These are phyloP conservation scores for Intellagama lesueurii DNA, from an alignment of 2,797 vertebrate species.

Conservation along the genomic window DNA sequence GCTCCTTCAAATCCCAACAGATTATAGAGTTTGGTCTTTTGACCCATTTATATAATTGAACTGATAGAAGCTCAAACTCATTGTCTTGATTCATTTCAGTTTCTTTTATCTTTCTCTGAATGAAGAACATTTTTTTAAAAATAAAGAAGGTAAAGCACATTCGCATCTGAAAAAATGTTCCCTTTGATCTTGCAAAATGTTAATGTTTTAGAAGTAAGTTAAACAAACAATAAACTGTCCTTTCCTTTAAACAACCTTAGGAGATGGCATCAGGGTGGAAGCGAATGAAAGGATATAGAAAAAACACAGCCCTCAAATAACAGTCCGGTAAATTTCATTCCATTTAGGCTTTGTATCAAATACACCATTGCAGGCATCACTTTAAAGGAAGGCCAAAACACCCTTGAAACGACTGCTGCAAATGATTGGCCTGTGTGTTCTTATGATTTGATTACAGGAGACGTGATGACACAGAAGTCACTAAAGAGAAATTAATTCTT, in stretches of 20 bases:
- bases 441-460: slow-evolving; percentile 34
- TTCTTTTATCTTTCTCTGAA: slow-evolving; percentile 14
- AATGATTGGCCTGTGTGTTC: slow-evolving; percentile 7
- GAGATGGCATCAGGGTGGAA: background rate
- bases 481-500: background rate
- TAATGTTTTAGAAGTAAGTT: slow-evolving; percentile 9
- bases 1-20: background rate
- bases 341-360: background rate
- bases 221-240: background rate
- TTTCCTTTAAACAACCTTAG: background rate
- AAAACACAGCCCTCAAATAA: background rate
- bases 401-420: slow-evolving; percentile 32
- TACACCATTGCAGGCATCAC: slow-evolving; percentile 5
- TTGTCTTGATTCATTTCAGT: background rate
- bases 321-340: background rate
- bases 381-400: slow-evolving; percentile 18
- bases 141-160: background rate
- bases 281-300: background rate
- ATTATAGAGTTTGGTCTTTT: background rate
- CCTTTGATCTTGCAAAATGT: background rate
- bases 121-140: background rate
- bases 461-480: slow-evolving; percentile 8
- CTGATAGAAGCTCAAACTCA: background rate
- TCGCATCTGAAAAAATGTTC: slow-evolving; percentile 15
- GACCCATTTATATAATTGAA: slow-evolving; percentile 7